These are phyloP conservation scores for Leptopterna dolabrata DNA, from an alignment of 2,888 invertebrate genomes.

Conservation along the genomic window DNA sequence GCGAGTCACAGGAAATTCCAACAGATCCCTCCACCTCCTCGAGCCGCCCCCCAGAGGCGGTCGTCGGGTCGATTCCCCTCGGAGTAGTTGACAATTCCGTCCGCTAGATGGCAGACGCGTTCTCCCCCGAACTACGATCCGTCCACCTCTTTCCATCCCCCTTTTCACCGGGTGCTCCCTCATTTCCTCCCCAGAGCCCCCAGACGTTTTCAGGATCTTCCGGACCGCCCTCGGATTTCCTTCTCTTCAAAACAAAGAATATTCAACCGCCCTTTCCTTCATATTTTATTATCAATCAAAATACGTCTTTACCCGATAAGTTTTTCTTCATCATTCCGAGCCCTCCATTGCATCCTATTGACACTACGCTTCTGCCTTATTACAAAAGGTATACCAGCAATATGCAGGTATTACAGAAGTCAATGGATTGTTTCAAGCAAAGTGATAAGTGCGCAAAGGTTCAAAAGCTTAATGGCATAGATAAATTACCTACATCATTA, in stretches of 20 bases:
- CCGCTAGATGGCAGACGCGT: not conserved
- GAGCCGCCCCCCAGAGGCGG: not conserved
- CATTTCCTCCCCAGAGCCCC: not conserved
- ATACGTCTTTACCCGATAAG: not conserved
- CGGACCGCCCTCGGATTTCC: conserved; percentile 18
- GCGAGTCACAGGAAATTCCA: not conserved
- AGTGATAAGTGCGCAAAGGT: too few relatives aligned
- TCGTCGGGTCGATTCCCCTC: not conserved
- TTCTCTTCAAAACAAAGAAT: conserved; percentile 20
- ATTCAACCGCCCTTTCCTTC: not conserved
- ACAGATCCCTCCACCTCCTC: not conserved
- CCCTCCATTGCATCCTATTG: too few relatives aligned
- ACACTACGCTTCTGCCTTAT: too few relatives aligned
- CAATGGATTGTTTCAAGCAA: too few relatives aligned
- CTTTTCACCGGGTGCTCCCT: not conserved
- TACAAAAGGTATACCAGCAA: too few relatives aligned
- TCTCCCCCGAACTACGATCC: not conserved
- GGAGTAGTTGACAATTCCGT: not conserved
- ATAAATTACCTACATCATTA: too few relatives aligned
- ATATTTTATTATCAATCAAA: not conserved
- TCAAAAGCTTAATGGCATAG: too few relatives aligned
- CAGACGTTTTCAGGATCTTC: conserved; percentile 8
- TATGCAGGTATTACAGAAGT: too few relatives aligned
- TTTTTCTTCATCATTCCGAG: not conserved
- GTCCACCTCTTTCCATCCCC: not conserved